phyloP scores from a whole-genome alignment of 2,888 invertebrate genomes.

The Petrolisthes manimaculis region DNA sequence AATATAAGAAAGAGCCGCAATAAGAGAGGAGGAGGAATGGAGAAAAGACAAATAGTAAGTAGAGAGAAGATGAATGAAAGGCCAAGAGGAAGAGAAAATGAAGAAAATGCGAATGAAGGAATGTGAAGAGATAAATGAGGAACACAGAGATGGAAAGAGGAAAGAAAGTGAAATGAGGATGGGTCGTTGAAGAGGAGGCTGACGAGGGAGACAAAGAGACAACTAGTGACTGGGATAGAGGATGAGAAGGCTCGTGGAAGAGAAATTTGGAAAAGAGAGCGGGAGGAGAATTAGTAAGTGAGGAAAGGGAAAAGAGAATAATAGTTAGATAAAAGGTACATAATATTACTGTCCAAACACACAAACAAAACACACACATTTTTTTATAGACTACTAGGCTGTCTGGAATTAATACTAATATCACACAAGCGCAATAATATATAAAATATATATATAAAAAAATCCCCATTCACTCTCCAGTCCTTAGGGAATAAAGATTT shows the following conservation, averaged over 20 bases:
- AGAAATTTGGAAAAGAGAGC: not conserved
- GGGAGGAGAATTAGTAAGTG: not conserved
- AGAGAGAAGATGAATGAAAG: not conserved
- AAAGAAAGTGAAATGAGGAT: too few species aligned
- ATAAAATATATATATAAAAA: too few species aligned
- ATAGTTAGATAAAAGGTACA: not conserved
- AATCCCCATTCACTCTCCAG: too few species aligned
- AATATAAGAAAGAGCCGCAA: not conserved
- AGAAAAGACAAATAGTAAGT: not conserved
- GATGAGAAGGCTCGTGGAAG: not conserved
- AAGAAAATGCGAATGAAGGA: not conserved
- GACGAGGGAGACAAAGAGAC: not conserved
- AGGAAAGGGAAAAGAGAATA: not conserved
- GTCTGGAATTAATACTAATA: too few species aligned
- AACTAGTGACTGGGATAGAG: not conserved
- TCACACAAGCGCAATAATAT: too few species aligned
- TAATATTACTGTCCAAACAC: too few species aligned
- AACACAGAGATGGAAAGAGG: too few species aligned
- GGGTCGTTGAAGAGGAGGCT: not conserved
- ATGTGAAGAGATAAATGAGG: not conserved
- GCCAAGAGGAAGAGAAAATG: not conserved
- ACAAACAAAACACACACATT: too few species aligned
- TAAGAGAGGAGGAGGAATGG: not conserved
- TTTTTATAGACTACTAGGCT: too few species aligned
- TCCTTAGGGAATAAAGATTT: too few species aligned